Percentiles rank a stretch among this genome's conserved stretches.
These are phyloP conservation scores for Schizopygopsis malacanthus DNA, from an alignment of 2,797 vertebrate genomes.

Conservation along the genomic window DNA sequence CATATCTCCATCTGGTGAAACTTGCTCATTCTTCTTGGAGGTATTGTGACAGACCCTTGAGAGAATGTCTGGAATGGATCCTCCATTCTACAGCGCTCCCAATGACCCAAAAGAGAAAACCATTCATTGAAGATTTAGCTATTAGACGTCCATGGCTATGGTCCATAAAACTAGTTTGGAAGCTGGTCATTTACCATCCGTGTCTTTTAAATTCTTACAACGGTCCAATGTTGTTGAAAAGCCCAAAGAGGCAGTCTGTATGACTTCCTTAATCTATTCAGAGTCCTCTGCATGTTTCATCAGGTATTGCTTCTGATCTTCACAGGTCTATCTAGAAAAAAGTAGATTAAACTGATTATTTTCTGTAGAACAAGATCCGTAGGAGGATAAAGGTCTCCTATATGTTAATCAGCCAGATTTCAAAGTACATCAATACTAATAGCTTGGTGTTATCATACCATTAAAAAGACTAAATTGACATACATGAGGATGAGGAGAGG, in stretches of 20 bases:
- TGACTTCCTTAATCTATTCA: slow-evolving; percentile 26
- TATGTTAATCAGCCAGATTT: slow-evolving; percentile 21
- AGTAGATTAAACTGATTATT: slow-evolving; percentile 5
- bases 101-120: slow-evolving; percentile 49
- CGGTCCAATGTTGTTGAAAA: background rate
- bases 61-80: slow-evolving; percentile 50
- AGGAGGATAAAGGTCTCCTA: slow-evolving; percentile 2
- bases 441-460: slow-evolving; percentile 15
- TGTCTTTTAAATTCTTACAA: background rate
- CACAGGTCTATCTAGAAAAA: slow-evolving; percentile 23
- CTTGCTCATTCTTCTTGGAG: slow-evolving; percentile 56
- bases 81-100: slow-evolving; percentile 32
- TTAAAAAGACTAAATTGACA: slow-evolving; percentile 3
- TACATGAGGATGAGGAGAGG: slow-evolving; percentile 3
- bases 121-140: slow-evolving; percentile 25
- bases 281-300: slow-evolving; percentile 35
- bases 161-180: slow-evolving; percentile 10
- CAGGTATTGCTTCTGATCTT: slow-evolving; percentile 31
- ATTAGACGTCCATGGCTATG: slow-evolving; percentile 34
- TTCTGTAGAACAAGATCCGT: background rate
- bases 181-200: background rate
- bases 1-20: slow-evolving; percentile 47
- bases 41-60: slow-evolving; percentile 34
- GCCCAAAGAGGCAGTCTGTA: background rate
- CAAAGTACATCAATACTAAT: background rate